Evolutionary conservation across 2,113 vertebrate genomes (phyloP).

Genomic region (Apus apus): DNA sequence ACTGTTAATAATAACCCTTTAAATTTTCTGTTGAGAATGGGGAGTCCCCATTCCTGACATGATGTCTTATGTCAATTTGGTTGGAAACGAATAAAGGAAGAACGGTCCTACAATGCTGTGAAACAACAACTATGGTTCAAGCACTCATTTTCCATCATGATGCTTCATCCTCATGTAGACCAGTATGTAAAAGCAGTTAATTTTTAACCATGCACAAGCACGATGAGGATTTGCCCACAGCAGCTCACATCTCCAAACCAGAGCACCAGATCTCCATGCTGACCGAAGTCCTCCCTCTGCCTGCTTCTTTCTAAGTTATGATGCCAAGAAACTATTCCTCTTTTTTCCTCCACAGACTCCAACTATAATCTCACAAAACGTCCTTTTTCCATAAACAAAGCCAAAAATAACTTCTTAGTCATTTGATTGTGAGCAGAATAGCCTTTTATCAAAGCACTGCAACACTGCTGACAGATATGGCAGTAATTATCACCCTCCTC

Average conservation of each 20-base stretch:
- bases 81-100: background rate
- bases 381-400: slow-evolving; percentile 74
- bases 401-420: slow-evolving; percentile 72
- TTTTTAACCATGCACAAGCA: background rate
- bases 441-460: slow-evolving; percentile 51
- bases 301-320: slow-evolving; percentile 4
- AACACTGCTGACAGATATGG: slow-evolving; percentile 39
- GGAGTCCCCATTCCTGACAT: background rate
- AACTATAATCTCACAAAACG: slow-evolving; percentile 68
- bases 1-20: background rate
- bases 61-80: background rate
- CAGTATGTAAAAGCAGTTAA: background rate
- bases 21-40: background rate
- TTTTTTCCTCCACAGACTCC: slow-evolving; percentile 58
- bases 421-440: slow-evolving; percentile 69
- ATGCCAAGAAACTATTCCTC: slow-evolving; percentile 56
- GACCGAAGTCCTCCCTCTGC: background rate
- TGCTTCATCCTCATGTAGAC: background rate
- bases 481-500: slow-evolving; percentile 46
- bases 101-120: background rate
- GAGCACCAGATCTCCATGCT: background rate
- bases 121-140: background rate
- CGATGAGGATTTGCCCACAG: background rate
- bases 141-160: background rate
- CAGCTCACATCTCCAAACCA: background rate